Evolutionary conservation across 2,113 vertebrate species (phyloP).

Genomic region (Genyomyrus donnyi): DNA sequence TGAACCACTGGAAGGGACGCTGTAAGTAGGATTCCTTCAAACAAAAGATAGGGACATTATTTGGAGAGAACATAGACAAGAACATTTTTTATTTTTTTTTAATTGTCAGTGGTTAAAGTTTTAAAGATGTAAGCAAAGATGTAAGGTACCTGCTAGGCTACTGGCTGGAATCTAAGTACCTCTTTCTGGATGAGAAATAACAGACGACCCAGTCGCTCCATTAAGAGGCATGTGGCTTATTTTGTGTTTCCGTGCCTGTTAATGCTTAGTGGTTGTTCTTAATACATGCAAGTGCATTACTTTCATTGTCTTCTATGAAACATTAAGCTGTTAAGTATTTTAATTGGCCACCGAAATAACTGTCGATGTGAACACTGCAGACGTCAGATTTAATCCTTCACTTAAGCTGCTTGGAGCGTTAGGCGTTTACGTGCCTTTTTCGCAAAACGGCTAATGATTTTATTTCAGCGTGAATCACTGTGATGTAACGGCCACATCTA

Average conservation of each 20-base stretch:
- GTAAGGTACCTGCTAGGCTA: not conserved
- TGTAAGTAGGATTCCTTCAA: not conserved
- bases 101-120: not conserved
- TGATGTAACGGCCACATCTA: conserved; percentile 38
- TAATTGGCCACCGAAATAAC: not conserved
- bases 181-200: not conserved
- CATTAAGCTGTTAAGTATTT: not conserved
- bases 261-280: not conserved
- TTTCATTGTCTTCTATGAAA: not conserved
- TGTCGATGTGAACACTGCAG: not conserved
- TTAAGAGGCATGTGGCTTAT: not conserved
- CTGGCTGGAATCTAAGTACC: not conserved
- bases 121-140: not conserved
- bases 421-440: conserved; percentile 30
- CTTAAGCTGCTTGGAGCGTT: not conserved
- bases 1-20: not conserved
- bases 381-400: conserved; percentile 1
- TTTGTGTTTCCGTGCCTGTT: not conserved
- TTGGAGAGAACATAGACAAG: not conserved
- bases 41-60: not conserved
- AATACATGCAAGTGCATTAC: not conserved
- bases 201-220: not conserved
- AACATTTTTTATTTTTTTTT: not conserved
- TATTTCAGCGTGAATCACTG: conserved; percentile 30
- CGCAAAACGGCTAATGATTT: conserved; percentile 39